Evolutionary conservation across 2,113 vertebrate species (phyloP).

Genomic region (Pterocles gutturalis): DNA sequence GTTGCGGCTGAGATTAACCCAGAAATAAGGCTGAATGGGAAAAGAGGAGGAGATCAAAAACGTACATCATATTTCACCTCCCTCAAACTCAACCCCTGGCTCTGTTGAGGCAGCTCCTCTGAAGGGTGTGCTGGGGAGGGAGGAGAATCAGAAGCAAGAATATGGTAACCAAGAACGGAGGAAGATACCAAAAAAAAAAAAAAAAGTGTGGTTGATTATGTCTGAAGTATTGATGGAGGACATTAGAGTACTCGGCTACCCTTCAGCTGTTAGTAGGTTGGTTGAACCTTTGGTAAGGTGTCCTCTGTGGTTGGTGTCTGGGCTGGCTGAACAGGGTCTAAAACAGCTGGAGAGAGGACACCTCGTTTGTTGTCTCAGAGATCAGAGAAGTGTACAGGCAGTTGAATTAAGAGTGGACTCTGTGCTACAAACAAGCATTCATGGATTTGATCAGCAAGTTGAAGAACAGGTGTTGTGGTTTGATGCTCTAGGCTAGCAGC

Average conservation of each 20-base stretch:
- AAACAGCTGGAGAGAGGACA: background rate
- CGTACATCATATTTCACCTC: background rate
- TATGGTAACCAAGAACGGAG: background rate
- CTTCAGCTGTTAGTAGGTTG: background rate
- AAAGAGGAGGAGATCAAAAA: background rate
- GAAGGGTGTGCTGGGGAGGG: background rate
- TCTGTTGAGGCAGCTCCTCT: background rate
- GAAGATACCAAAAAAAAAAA: background rate
- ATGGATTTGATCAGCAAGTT: background rate
- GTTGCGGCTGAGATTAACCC: slow-evolving; percentile 1
- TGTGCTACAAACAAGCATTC: background rate
- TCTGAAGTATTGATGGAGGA: background rate
- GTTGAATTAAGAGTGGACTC: background rate
- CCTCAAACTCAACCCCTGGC: background rate
- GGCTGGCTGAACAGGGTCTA: background rate
- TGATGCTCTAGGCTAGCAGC: no score
- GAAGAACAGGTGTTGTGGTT: background rate
- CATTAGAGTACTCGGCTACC: background rate
- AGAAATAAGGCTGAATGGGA: background rate
- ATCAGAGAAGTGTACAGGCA: background rate
- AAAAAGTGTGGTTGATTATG: background rate
- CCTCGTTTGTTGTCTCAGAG: background rate
- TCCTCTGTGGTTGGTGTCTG: background rate
- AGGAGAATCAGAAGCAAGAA: background rate
- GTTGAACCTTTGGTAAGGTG: background rate